Evolutionary conservation across 2,113 vertebrate genomes (phyloP), one percentile per base, ranked within the genome.

Genomic region (Anoura caudifer): DNA sequence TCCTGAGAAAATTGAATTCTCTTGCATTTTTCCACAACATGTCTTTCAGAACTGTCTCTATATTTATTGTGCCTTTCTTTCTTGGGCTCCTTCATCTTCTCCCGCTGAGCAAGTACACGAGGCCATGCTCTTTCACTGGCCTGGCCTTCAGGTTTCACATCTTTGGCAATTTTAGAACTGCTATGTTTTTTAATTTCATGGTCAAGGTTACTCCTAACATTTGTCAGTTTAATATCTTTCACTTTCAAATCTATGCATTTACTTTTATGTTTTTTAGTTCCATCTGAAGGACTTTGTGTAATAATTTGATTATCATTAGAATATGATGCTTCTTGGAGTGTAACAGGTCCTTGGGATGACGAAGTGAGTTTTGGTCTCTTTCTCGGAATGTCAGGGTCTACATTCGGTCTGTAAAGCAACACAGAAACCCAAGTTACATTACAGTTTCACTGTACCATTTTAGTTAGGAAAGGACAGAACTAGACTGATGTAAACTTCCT

Each of bases 191-290:
- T 95, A 47, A 50, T n/a, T 72, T 92, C 96, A 88, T 87, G 80
- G 83, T 91, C 7, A 75, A 12, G 0, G 4, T 91, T 96, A 69
- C 33, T 97, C 94, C 90, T 98, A 90, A 90, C 50, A 94, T 80
- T 87, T 80, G 94, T 94, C 22, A 90, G 95, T 96, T 97, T 97
- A 93, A 69, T 89, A 96, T 98, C 97, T 93, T 98, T 98, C 77
- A 87, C 47, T 98, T 98, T 98, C 97, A 98, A 97, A 11, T 98
- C 91, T 41, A 98, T 93, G 90, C 90, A 93, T 95, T 98, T 86
- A 97, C 3, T 97, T 82, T 65, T 95, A 52, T 94, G 95, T n/a
- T 95, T 98, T 93, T 96, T 97, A 91, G 31, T 41, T 90, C 65
- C 92, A 75, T 52, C 41, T 97, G 97, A 96, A 90, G n/a, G 41